Conservation (phyloP, 2,888 invertebrate species). For the Pheosia tremula region DNA sequence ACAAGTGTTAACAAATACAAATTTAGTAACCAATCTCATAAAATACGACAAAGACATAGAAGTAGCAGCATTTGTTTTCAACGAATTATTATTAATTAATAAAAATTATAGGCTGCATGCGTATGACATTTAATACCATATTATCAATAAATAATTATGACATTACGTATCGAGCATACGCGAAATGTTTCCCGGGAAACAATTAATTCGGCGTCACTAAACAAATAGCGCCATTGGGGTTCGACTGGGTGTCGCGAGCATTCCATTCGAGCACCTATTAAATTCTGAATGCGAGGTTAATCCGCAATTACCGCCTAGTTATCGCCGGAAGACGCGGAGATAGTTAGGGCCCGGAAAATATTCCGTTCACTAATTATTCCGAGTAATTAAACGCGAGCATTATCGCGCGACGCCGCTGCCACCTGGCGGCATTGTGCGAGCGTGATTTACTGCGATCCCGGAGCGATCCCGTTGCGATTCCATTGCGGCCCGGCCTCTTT, state of each 20-base stretch:
- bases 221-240: constrained; percentile 76
- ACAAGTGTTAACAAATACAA: no score
- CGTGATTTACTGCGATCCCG: constrained; percentile 82
- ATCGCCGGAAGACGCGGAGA: constrained; percentile 83
- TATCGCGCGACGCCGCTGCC: constrained; percentile 81
- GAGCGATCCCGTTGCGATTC: constrained; percentile 74
- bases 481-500: constrained; percentile 75
- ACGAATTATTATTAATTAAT: no score
- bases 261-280: constrained; percentile 77
- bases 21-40: background rate
- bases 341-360: constrained; percentile 84
- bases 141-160: constrained; percentile 33
- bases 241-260: constrained; percentile 51
- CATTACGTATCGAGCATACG: constrained; percentile 38
- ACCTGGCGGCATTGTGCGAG: constrained; percentile 82
- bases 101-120: no score
- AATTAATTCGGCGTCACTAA: constrained; percentile 75
- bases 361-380: constrained; percentile 85
- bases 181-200: constrained; percentile 63
- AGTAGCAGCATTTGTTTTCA: no score
- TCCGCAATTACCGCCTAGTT: constrained; percentile 84
- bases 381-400: constrained; percentile 84
- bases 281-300: constrained; percentile 82
- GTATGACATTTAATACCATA: background rate
- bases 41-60: background rate